Evolutionary conservation across 2,797 vertebrate species (phyloP), one percentile per base, ranked within the genome.

Genomic region (Meda fulgida): DNA sequence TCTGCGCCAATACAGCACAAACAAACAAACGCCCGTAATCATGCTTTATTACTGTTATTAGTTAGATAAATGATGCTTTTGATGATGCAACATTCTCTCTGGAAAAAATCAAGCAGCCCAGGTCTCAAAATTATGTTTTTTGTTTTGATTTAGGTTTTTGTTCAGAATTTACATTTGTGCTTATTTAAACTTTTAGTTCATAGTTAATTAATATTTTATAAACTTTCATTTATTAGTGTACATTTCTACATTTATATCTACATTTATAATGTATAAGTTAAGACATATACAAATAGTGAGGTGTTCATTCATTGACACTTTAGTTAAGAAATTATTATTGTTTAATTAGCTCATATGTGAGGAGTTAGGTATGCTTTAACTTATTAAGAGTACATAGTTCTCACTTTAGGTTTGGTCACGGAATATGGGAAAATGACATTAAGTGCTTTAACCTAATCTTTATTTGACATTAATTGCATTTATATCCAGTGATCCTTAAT

Each of bases 1-100:
- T 60, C 75, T 53, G 79, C 67, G 53, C 76, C 19, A 5, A 63
- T 29, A 40, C 16, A 55, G 65, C 75, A 48, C 73, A 83, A 66
- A 51, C 73, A 76, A 85, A 78, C 73, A 73, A 73, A 60, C 51
- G 23, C 9, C 63, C 5, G 75, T 63, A 82, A 69, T 87, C 73
- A 29, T 76, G 43, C 67, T 70, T 43, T 72, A 53, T 18, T 19
- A 1, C 3, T 40, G n/a, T 29, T 46, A 73, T 55, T n/a, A 38
- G 8, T 26, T 77, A 18, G 65, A 84, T 70, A 69, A 34, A 55
- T 2, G 0, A 7, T 53, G 58, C 73, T 69, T 55, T 31, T 69
- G n/a, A 43, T 73, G 4, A 66, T 46, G 60, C 5, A 21, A 29
- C 36, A 40, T 9, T 26, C 36, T 78, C 16, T 58, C 23, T 36